Evolutionary conservation across 2,113 vertebrate species (phyloP), one percentile per base, ranked within the genome.

Genomic region (Trogon melanurus): DNA sequence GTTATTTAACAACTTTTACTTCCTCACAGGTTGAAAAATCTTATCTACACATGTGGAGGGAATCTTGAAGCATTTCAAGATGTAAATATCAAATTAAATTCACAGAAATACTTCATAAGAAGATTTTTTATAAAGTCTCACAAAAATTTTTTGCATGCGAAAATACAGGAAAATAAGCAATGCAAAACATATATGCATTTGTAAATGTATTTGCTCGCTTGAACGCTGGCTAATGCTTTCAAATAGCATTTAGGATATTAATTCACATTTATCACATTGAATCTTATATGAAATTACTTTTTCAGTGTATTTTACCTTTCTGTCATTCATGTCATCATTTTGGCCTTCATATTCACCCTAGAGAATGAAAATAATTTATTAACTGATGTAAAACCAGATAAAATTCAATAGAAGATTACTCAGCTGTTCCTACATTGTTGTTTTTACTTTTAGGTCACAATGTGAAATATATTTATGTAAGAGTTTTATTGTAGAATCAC

Each of bases 271-370:
- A 54, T 56, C 16, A 72, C 14, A 51, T 36, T 50, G 48, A 79
- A 34, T 26, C 16, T 29, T 70, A 73, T 8, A 71, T 3, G 3
- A 90, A 88, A 90, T 41, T 62, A 44, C 73, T 56, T 57, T 84
- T 69, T 16, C 7, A 62, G 54, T n/a, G 4, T 60, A 38, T 91
- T 95, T 97, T 97, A 99, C 99, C 99, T 99, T 99, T 98, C 99
- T 98, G 89, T 99, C 99, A 94, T 99, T 99, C 84, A 97, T 98
- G 73, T 98, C 98, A 48, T 98, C 98, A 89, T 97, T 98, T 48
- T 96, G 89, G 73, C 98, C 98, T 79, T 98, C 98, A 88, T 99
- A 99, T 85, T 99, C 98, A 72, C 99, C 99, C 99, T 99, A 82
- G 5, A 89, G 79, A 96, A 96, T 81, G 16, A 91, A 92, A 96